Evolutionary conservation across 2,113 vertebrate genomes (phyloP).

Genomic region (Centrocercus urophasianus): DNA sequence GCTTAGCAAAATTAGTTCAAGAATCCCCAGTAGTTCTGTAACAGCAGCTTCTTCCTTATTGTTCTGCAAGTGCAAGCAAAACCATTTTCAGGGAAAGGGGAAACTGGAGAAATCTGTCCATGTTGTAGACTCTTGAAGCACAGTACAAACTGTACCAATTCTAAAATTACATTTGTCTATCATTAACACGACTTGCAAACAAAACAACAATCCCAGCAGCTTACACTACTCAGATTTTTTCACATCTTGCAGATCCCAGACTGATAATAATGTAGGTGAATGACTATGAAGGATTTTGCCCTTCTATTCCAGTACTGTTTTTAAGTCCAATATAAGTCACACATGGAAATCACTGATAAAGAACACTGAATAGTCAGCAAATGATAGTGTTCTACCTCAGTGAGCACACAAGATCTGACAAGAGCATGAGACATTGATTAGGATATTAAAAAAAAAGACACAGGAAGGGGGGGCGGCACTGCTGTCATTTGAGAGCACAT

Average conservation of each 20-base stretch:
- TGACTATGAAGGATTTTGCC: background rate
- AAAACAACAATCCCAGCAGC: background rate
- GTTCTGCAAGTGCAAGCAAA: background rate
- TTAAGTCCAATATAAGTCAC: too few species aligned
- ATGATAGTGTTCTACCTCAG: too few species aligned
- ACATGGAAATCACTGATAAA: too few species aligned
- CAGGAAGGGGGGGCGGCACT: conserved; percentile 21
- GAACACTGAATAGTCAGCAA: too few species aligned
- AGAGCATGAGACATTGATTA: too few species aligned
- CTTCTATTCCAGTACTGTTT: too few species aligned
- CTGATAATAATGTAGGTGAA: background rate
- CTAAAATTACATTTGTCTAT: background rate
- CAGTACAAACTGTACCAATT: background rate
- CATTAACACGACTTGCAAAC: background rate
- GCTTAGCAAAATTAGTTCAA: background rate
- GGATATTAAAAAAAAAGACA: background rate
- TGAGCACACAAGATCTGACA: too few species aligned
- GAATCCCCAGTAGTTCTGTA: background rate
- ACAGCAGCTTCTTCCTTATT: background rate
- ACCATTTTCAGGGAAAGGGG: background rate
- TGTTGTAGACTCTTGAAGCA: background rate
- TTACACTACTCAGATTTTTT: background rate
- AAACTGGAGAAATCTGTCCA: background rate
- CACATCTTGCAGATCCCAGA: background rate
- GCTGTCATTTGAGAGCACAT: conserved; percentile 53